Evolutionary conservation across 2,888 invertebrate species (phyloP), one percentile per base, ranked within the genome.

Genomic region (Osmoderma eremita): DNA sequence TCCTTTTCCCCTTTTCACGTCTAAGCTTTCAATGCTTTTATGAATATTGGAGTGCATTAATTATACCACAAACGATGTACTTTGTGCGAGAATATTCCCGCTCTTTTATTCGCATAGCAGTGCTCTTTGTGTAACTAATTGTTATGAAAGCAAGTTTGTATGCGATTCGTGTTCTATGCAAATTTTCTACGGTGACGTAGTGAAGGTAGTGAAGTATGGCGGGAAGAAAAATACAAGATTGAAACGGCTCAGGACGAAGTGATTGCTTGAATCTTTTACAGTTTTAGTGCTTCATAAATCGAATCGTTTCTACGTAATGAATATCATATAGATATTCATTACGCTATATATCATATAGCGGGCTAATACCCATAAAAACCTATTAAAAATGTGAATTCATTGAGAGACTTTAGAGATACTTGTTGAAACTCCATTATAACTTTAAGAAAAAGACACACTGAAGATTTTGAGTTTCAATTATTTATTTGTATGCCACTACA

Each of bases 21-120:
- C 30, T 12, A 42, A 39, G 39, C 41, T 20, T 24, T 30, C 51
- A 22, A 63, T 51, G 51, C 63, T 42, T 50, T 53, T 50, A 51
- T 63, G 63, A 63, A 63, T 63, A 53, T 63, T 63, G 63, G 53
- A 63, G 63, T 18, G 53, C 30, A 63, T 63, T 63, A 63, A 63
- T 63, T 63, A 51, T 51, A 63, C 49, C 63, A 24, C 63, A 65
- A 65, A 56, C 56, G 65, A 65, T 54, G 48, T 56, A 24, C 56
- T 42, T 45, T 65, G 56, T 45, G 56, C 3, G 1, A 65, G 48
- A 58, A 49, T 38, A 48, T 42, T 42, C 36, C 38, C 10, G 39
- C 38, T 41, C 51, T 63, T 63, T 63, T 51, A 45, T 61, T 22
- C 17, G 63, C 17, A 51, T 30, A 41, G 45, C 39, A 36, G 51